Evolutionary conservation across 2,797 vertebrate genomes (phyloP), one percentile per base, ranked within the genome.

Genomic region (Typhlichthys subterraneus): DNA sequence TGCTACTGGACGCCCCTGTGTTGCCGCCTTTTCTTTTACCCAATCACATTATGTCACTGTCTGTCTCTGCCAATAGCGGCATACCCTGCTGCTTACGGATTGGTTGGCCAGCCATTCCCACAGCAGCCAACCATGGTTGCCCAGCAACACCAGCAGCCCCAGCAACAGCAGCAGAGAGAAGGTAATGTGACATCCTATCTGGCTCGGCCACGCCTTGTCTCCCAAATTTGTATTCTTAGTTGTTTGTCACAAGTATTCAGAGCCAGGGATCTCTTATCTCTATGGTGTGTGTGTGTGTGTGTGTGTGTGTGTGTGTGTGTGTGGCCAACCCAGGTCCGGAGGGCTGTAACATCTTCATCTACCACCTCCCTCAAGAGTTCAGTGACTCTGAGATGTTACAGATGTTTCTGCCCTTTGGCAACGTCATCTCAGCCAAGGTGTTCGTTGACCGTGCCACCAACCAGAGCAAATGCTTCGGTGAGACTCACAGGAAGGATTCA

Each of bases 271-370:
- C 50, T 72, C 82, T 82, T 67, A 63, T 82, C 59, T n/a, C 48
- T 73, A 61, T 53, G 15, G 47, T 76, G n/a, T 72, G 29, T 72
- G 53, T 63, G 42, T 75, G 23, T 61, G 53, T 67, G 19, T 72
- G 63, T 78, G 53, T 74, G 61, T 77, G 64, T 66, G 47, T 76
- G n/a, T 72, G 29, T 72, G 53, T 72, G 63, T 78, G 53, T 74
- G 61, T 77, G 64, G 53, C 38, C 49, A 17, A 29, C 61, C 59
- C 90, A 98, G 96, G 96, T 90, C 95, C 96, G 45, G 96, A 98
- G 45, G 96, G 96, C 67, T 98, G 96, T 87, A 97, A 98, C 90
- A 96, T 98, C 92, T 98, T 98, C 91, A 97, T 98, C 89, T 98
- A 98, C 92, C 96, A 98, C 92, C 92, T 98, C 92, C 96, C 96